phyloP scores from a whole-genome alignment of 2,113 vertebrate species.

The Myocastor coypus region DNA sequence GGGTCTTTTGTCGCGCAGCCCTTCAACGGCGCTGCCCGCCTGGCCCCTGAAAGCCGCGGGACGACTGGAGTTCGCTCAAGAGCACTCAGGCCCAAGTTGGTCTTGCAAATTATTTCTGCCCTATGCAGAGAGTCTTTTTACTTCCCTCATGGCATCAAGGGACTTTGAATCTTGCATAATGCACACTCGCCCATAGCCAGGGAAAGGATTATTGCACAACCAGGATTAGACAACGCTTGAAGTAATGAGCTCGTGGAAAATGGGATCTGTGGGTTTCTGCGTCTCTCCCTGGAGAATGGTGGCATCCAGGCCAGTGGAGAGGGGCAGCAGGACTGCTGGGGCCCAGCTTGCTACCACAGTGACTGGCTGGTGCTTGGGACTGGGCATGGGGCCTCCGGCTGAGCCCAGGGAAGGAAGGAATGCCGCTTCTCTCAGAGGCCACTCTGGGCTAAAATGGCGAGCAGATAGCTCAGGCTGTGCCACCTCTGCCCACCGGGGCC shows the following conservation, averaged over 20 bases:
- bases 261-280: not conserved
- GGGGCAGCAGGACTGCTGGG: rapidly evolving
- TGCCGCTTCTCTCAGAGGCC: rapidly evolving
- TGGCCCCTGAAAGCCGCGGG: constrained; percentile 81
- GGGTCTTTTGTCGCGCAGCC: constrained; percentile 85
- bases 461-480: not conserved
- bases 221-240: constrained; percentile 65
- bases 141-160: constrained; percentile 68
- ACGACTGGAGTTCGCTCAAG: constrained; percentile 84
- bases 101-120: constrained; percentile 88
- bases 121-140: constrained; percentile 79
- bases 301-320: not conserved
- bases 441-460: rapidly evolving
- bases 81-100: constrained; percentile 78
- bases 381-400: rapidly evolving
- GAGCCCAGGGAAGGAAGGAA: not conserved
- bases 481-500: rapidly evolving
- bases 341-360: not conserved
- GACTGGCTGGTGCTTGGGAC: not conserved
- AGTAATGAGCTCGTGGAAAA: constrained; percentile 80
- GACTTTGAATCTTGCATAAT: constrained; percentile 81
- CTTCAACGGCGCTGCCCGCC: constrained; percentile 82
- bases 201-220: constrained; percentile 73
- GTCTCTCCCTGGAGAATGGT: not conserved
- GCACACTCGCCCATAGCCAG: not conserved